Conservation (phyloP, 2,888 invertebrate species). For the Erannis defoliaria region DNA sequence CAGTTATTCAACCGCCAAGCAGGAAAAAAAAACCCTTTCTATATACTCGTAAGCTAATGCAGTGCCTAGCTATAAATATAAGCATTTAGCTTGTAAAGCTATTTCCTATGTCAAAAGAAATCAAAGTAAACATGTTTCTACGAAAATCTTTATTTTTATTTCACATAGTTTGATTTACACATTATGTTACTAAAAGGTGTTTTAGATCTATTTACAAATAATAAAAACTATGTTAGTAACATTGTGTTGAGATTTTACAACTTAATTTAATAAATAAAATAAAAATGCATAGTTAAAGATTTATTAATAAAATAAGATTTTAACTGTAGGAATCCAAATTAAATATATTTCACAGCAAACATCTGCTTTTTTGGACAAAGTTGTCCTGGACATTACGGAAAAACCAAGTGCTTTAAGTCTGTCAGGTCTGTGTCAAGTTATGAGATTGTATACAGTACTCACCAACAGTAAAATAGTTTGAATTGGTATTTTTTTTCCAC, state of each 20-base stretch:
- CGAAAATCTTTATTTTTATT: slow-evolving; percentile 83
- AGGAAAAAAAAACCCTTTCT: too few relatives aligned
- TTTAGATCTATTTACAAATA: slow-evolving; percentile 74
- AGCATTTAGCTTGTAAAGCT: slow-evolving; percentile 37
- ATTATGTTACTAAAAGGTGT: slow-evolving; percentile 60
- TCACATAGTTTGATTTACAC: slow-evolving; percentile 76
- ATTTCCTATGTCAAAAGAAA: slow-evolving; percentile 34
- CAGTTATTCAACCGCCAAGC: too few relatives aligned
- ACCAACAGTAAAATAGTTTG: too few relatives aligned
- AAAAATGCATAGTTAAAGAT: slow-evolving; percentile 13
- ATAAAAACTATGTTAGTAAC: slow-evolving; percentile 64
- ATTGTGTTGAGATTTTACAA: slow-evolving; percentile 64
- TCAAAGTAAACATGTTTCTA: slow-evolving; percentile 72
- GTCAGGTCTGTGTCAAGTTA: too few relatives aligned
- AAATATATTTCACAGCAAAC: neutral
- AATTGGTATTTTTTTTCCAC: neutral
- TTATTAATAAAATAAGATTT: slow-evolving; percentile 1
- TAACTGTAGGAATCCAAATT: neutral
- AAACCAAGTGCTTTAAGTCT: neutral
- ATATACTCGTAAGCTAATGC: slow-evolving; percentile 11
- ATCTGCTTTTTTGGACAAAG: neutral
- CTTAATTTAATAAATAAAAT: slow-evolving; percentile 45
- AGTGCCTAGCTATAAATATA: slow-evolving; percentile 35
- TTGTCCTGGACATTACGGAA: slow-evolving; percentile 8
- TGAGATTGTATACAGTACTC: too few relatives aligned